phyloP scores from a whole-genome alignment of 92 coral and sea anemone species.

The Bergia puertoricense region DNA sequence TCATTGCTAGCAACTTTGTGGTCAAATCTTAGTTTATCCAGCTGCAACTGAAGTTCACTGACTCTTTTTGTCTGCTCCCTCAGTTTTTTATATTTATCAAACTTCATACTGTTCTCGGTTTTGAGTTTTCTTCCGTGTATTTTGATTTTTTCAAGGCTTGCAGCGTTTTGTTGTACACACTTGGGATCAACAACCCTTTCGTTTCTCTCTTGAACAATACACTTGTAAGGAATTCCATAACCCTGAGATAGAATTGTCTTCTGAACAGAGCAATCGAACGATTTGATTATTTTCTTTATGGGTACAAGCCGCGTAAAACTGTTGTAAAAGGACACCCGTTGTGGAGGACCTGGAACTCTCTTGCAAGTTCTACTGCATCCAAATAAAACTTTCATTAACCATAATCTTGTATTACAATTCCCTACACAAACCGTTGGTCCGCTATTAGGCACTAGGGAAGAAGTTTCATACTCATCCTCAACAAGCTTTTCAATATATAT shows the following conservation, averaged over 20 bases:
- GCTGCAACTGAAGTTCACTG: slow-evolving; percentile 25
- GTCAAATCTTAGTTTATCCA: slow-evolving; percentile 44
- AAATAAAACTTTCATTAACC: neutral
- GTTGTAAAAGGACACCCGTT: slow-evolving; percentile 15
- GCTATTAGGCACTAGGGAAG: neutral
- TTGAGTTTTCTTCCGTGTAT: neutral
- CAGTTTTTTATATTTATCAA: slow-evolving; percentile 27
- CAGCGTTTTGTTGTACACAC: slow-evolving; percentile 31
- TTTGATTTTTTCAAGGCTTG: neutral
- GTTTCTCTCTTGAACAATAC: neutral
- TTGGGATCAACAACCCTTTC: slow-evolving; percentile 29
- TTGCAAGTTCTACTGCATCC: slow-evolving; percentile 22
- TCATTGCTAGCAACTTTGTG: slow-evolving; percentile 41
- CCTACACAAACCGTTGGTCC: neutral
- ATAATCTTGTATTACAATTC: neutral
- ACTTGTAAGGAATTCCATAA: neutral
- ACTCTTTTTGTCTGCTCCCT: slow-evolving; percentile 15
- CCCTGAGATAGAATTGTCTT: neutral
- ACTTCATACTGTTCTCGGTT: slow-evolving; percentile 6
- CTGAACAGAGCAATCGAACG: slow-evolving; percentile 11
- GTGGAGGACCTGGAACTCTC: neutral
- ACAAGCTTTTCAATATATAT: neutral
- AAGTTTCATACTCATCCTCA: neutral
- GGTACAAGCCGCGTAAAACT: neutral
- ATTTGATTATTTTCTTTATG: neutral